Evolutionary conservation across 2,888 invertebrate genomes (phyloP).

Genomic region (Drosophila aldrichi): DNA sequence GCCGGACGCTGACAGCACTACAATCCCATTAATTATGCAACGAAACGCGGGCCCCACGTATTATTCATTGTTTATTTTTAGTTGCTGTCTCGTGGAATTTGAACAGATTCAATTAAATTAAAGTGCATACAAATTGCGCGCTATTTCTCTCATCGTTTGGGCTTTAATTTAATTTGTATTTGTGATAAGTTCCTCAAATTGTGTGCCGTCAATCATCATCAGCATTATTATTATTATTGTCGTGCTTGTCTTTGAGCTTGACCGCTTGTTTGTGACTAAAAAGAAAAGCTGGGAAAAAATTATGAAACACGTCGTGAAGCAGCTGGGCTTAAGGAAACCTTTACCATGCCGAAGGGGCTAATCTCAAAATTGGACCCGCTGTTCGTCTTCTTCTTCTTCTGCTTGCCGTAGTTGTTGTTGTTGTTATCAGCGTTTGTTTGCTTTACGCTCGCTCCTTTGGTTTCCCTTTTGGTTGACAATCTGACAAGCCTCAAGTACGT

Average conservation of each 20-base stretch:
- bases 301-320: slow-evolving; percentile 29
- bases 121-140: slow-evolving; percentile 66
- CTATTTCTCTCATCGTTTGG: slow-evolving; percentile 3
- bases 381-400: slow-evolving; percentile 7
- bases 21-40: slow-evolving; percentile 53
- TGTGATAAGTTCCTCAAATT: slow-evolving; percentile 32
- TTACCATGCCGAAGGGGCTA: slow-evolving; percentile 46
- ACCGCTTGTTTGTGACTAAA: slow-evolving; percentile 44
- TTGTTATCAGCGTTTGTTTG: slow-evolving; percentile 56
- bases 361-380: slow-evolving; percentile 32
- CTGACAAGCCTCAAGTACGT: slow-evolving; percentile 57
- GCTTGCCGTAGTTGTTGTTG: background rate
- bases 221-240: slow-evolving; percentile 40
- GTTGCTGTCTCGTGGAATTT: slow-evolving; percentile 26
- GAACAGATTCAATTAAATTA: slow-evolving; percentile 70
- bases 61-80: slow-evolving; percentile 49
- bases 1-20: slow-evolving; percentile 6
- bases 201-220: slow-evolving; percentile 47
- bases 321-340: slow-evolving; percentile 29
- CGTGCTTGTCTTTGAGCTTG: slow-evolving; percentile 48
- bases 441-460: slow-evolving; percentile 23
- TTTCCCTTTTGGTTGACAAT: slow-evolving; percentile 30
- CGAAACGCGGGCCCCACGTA: slow-evolving; percentile 17
- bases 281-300: slow-evolving; percentile 13
- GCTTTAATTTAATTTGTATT: slow-evolving; percentile 75